Evolutionary conservation across 2,888 invertebrate genomes (phyloP).

Genomic region (Platycnemis pennipes): DNA sequence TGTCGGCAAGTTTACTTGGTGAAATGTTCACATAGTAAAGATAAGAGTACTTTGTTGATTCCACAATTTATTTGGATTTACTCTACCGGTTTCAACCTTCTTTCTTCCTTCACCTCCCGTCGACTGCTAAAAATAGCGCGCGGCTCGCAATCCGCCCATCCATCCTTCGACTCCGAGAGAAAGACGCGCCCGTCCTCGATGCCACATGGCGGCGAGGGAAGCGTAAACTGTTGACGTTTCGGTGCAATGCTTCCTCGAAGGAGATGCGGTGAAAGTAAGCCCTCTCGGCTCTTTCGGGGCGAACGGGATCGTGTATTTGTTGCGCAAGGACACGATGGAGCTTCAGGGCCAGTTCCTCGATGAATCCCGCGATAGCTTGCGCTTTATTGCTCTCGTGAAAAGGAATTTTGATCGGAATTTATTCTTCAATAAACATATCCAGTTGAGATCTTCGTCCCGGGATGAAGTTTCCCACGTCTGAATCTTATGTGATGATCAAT

Average conservation of each 20-base stretch:
- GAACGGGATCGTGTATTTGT: too few relatives aligned
- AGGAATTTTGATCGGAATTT: background rate
- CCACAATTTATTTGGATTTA: too few relatives aligned
- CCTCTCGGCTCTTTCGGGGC: background rate
- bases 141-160: background rate
- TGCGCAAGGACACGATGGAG: background rate
- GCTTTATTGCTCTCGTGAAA: background rate
- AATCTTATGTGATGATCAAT: too few relatives aligned
- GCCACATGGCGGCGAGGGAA: conserved; percentile 45
- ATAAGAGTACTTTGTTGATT: too few relatives aligned
- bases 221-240: conserved; percentile 59
- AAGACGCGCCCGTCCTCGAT: background rate
- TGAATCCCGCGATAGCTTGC: background rate
- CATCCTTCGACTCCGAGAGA: background rate
- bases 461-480: too few relatives aligned
- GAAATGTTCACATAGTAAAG: too few relatives aligned
- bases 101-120: background rate
- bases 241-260: conserved; percentile 14
- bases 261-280: conserved; percentile 10
- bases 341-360: background rate
- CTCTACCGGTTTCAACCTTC: too few relatives aligned
- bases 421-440: too few relatives aligned
- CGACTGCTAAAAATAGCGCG: background rate
- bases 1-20: too few relatives aligned
- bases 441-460: too few relatives aligned